A percentile compares a stretch with the other conserved stretches of the same genome.
phyloP scores from a whole-genome alignment of 2,797 vertebrate genomes.

The Accipiter minullus region DNA sequence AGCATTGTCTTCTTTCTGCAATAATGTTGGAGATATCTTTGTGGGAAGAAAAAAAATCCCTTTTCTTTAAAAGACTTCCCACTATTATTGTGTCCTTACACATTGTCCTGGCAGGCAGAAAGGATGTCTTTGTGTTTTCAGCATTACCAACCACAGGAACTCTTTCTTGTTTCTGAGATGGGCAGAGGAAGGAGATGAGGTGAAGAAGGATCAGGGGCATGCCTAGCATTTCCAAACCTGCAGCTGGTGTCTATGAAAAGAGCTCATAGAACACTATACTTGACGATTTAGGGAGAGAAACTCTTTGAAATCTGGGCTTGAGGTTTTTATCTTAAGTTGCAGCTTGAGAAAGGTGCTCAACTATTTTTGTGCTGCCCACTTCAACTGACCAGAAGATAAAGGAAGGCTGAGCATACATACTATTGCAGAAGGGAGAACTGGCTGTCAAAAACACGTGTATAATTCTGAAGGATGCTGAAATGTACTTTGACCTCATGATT shows the following conservation, averaged over 20 bases:
- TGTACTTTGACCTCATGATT: not conserved
- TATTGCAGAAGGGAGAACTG: not conserved
- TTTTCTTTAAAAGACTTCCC: not conserved
- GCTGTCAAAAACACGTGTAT: not conserved
- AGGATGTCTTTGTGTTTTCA: not conserved
- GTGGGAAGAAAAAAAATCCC: not conserved
- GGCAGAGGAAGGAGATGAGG: not conserved
- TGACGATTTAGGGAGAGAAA: not conserved
- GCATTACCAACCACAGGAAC: not conserved
- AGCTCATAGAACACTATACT: not conserved
- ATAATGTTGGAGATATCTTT: not conserved
- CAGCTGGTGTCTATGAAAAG: not conserved
- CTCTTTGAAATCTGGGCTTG: not conserved
- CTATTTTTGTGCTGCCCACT: not conserved
- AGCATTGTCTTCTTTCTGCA: not conserved
- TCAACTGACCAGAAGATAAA: not conserved
- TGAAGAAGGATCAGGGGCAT: not conserved
- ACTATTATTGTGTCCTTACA: not conserved
- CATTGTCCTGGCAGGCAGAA: not conserved
- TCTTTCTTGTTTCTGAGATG: not conserved
- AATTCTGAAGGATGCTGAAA: not conserved
- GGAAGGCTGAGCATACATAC: not conserved
- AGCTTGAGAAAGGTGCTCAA: not conserved
- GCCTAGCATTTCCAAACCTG: not conserved
- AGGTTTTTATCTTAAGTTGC: not conserved